Conservation (phyloP, 2,113 vertebrate genomes). For the Ramphastos sulfuratus region DNA sequence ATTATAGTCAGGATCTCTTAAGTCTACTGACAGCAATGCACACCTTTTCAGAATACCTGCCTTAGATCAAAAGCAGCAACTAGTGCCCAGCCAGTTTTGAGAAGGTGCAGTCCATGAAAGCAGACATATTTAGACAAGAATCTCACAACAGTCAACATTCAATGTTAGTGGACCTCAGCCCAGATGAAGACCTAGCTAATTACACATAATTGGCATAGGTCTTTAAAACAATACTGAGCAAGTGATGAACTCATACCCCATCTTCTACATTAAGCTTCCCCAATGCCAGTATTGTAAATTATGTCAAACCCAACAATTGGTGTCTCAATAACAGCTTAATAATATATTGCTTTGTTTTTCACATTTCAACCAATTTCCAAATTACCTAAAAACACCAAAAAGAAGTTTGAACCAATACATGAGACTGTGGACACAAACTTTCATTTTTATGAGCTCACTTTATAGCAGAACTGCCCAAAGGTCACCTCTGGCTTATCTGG, state of each 20-base stretch:
- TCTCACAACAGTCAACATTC: background rate
- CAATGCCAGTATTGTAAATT: background rate
- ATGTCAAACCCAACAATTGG: background rate
- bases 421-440: background rate
- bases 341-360: background rate
- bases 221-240: background rate
- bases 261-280: background rate
- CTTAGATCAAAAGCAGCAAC: background rate
- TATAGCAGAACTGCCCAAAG: background rate
- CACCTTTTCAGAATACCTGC: background rate
- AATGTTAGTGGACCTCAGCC: background rate
- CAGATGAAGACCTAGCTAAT: background rate
- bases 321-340: background rate
- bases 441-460: background rate
- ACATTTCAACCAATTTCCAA: background rate
- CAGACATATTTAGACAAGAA: background rate
- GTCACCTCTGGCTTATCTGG: background rate
- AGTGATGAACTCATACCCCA: background rate
- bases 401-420: background rate
- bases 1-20: conserved; percentile 2
- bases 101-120: background rate
- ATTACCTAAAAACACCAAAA: background rate
- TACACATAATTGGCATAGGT: background rate
- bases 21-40: background rate
- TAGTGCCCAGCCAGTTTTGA: background rate